Evolutionary conservation across 2,797 vertebrate species (phyloP).

Genomic region (Mycteria americana): DNA sequence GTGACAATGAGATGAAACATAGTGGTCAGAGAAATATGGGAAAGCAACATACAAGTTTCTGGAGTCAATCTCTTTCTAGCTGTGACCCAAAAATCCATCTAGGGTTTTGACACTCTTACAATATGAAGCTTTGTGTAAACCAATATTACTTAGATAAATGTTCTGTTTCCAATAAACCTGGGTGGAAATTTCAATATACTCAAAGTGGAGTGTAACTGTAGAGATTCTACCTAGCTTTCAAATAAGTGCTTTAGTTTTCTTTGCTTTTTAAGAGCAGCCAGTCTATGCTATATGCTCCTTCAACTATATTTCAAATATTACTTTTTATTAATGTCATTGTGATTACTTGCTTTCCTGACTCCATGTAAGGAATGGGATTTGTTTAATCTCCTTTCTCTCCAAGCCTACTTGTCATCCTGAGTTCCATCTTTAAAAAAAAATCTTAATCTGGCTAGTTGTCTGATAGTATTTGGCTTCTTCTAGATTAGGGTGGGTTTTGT

Average conservation of each 20-base stretch:
- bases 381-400: slow-evolving; percentile 18
- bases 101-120: neutral
- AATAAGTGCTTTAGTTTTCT: neutral
- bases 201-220: neutral
- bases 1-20: neutral
- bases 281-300: neutral
- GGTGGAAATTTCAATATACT: neutral
- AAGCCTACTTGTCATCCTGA: neutral
- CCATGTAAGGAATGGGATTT: neutral
- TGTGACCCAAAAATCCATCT: neutral
- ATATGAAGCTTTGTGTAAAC: neutral
- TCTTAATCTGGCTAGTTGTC: neutral
- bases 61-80: neutral
- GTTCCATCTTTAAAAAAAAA: neutral
- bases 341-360: slow-evolving; percentile 3
- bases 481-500: neutral
- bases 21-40: neutral
- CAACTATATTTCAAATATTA: neutral
- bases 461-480: neutral
- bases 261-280: neutral
- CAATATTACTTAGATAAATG: neutral
- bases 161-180: neutral
- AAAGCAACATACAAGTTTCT: neutral
- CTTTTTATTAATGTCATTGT: slow-evolving; percentile 12
- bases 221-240: neutral